Percentiles rank a stretch among this genome's conserved stretches.
These are phyloP conservation scores for Lepidurus apus DNA, from an alignment of 1,140 invertebrate genomes.

Conservation along the genomic window DNA sequence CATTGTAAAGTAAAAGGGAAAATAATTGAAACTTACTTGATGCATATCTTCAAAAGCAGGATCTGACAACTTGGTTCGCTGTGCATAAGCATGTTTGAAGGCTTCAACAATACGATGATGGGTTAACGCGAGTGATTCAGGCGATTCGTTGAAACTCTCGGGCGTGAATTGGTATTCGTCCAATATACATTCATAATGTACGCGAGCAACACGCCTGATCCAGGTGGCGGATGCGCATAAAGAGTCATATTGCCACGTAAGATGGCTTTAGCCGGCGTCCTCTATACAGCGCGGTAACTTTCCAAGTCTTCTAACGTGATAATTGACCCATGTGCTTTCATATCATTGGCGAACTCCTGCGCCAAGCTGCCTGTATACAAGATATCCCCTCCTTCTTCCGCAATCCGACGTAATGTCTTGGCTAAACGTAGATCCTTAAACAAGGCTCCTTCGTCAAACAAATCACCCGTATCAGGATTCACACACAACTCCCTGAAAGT, in stretches of 20 bases:
- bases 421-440: conserved; percentile 43
- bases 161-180: conserved; percentile 53
- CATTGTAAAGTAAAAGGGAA: no score
- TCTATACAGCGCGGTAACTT: conserved; percentile 37
- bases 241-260: conserved; percentile 58
- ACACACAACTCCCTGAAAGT: conserved; percentile 32
- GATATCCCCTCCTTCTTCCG: conserved; percentile 42
- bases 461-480: conserved; percentile 39
- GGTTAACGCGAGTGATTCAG: conserved; percentile 50
- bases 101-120: conserved; percentile 84
- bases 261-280: conserved; percentile 54
- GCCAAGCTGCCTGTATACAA: conserved; percentile 46
- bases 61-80: conserved; percentile 77
- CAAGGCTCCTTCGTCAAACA: conserved; percentile 43
- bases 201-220: conserved; percentile 67
- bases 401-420: conserved; percentile 42
- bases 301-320: conserved; percentile 41
- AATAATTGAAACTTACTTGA: conserved; percentile 47
- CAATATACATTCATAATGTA: conserved; percentile 81
- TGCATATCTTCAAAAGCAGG: conserved; percentile 61
- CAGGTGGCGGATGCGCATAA: conserved; percentile 68
- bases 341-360: conserved; percentile 42
- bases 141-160: background rate
- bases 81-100: conserved; percentile 86
- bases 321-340: conserved; percentile 41